phyloP scores from a whole-genome alignment of 2,113 vertebrate species.

The Sterrhoptilus dennistouni region DNA sequence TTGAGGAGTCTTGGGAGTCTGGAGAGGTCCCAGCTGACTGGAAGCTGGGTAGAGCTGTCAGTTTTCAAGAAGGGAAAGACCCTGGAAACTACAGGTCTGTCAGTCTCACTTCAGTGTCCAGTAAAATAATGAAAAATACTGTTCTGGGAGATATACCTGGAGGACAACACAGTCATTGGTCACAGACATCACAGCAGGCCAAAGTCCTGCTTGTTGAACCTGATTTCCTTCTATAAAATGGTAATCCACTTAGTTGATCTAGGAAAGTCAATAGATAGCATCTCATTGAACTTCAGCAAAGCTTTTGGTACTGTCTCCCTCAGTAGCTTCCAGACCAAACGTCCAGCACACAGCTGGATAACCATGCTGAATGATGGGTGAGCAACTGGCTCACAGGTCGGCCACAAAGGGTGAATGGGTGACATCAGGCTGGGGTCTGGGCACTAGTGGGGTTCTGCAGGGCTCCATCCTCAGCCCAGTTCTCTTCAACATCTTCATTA shows the following conservation, averaged over 20 bases:
- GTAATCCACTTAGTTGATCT: background rate
- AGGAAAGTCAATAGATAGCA: background rate
- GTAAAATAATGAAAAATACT: background rate
- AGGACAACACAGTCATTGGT: background rate
- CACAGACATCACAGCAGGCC: background rate
- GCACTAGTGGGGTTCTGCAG: background rate
- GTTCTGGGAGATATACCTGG: background rate
- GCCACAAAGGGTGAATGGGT: background rate
- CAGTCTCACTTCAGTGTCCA: background rate
- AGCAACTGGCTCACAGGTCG: background rate
- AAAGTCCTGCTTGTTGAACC: background rate
- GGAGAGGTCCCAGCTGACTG: background rate
- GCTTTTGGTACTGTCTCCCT: background rate
- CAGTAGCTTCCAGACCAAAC: background rate
- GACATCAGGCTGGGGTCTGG: background rate
- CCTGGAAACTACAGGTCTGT: background rate
- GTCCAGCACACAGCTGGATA: background rate
- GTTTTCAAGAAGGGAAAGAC: background rate
- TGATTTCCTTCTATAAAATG: background rate
- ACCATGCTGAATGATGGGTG: background rate
- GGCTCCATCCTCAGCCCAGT: background rate
- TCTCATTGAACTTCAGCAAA: background rate
- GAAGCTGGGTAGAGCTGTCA: background rate
- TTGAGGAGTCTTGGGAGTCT: background rate
- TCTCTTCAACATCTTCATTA: background rate